Conservation (phyloP, 2,888 invertebrate genomes). For the Drosophila basisetae region DNA sequence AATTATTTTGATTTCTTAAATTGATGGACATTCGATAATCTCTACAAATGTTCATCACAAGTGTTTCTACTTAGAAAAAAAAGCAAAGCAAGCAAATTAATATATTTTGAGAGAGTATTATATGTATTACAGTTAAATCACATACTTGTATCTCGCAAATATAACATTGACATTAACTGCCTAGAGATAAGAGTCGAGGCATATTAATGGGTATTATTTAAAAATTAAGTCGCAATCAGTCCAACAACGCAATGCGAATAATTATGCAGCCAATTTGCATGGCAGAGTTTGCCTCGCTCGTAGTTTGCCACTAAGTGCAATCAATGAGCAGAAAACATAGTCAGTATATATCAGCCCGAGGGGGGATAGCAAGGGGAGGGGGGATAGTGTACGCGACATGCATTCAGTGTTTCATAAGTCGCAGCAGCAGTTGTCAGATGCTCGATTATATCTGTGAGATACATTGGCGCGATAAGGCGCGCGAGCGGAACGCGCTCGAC, state of each 20-base stretch:
- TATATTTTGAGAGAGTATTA: not conserved
- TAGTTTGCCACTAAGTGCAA: not conserved
- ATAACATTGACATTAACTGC: not conserved
- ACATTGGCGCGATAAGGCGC: slow-evolving; percentile 46
- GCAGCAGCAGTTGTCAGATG: slow-evolving; percentile 9
- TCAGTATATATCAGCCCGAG: slow-evolving; percentile 16
- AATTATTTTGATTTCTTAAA: not conserved
- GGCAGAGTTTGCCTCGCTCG: not conserved
- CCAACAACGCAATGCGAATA: slow-evolving; percentile 22
- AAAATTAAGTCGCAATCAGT: slow-evolving; percentile 21
- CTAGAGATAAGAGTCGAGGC: not conserved
- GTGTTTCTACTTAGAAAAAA: not conserved
- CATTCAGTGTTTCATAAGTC: slow-evolving; percentile 35
- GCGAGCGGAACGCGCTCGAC: slow-evolving; percentile 41
- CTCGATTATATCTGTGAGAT: slow-evolving; percentile 52
- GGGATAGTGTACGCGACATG: slow-evolving; percentile 29
- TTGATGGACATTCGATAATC: not conserved
- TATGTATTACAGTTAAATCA: not conserved
- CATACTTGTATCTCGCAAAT: not conserved
- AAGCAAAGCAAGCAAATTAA: not conserved
- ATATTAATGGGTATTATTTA: not conserved
- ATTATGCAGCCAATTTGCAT: slow-evolving; percentile 22
- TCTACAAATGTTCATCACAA: not conserved
- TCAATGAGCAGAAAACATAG: slow-evolving; percentile 12
- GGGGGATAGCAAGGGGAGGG: not conserved